Conservation (phyloP, 2,888 invertebrate genomes). For the Coleophora flavipennella region DNA sequence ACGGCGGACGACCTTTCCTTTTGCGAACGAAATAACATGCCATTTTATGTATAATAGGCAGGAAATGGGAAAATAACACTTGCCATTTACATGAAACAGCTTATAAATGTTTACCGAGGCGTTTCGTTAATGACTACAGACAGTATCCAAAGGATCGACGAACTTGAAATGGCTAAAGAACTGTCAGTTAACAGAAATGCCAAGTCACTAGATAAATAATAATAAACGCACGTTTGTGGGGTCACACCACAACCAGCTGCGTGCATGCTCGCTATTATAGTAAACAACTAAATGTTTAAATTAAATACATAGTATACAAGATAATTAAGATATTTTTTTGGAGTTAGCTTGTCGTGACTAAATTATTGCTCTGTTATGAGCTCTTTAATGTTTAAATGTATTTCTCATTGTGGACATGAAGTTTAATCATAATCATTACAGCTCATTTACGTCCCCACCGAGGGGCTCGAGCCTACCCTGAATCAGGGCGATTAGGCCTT, state of each 20-base stretch:
- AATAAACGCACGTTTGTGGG: constrained; percentile 34
- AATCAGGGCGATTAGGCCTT: too few relatives aligned
- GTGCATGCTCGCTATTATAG: constrained; percentile 55
- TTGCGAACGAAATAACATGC: neutral
- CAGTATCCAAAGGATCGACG: neutral
- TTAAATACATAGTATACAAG: too few relatives aligned
- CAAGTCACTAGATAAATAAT: constrained; percentile 34
- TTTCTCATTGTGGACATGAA: constrained; percentile 8
- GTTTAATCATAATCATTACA: neutral
- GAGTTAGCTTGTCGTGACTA: constrained; percentile 34
- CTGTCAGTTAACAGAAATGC: constrained; percentile 28
- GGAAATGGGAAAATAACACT: neutral
- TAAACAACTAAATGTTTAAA: constrained; percentile 52
- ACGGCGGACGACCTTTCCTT: too few relatives aligned
- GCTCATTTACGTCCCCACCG: too few relatives aligned
- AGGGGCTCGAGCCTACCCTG: too few relatives aligned
- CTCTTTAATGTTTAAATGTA: constrained; percentile 26
- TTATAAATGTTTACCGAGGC: neutral
- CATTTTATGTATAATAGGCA: neutral
- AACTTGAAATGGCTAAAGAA: constrained; percentile 16
- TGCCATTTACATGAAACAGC: neutral
- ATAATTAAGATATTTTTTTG: constrained; percentile 44
- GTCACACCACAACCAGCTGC: constrained; percentile 32
- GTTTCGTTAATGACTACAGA: neutral
- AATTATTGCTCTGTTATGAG: constrained; percentile 44